Evolutionary conservation across 2,113 vertebrate genomes (phyloP).

Genomic region (Spermophilus dauricus): DNA sequence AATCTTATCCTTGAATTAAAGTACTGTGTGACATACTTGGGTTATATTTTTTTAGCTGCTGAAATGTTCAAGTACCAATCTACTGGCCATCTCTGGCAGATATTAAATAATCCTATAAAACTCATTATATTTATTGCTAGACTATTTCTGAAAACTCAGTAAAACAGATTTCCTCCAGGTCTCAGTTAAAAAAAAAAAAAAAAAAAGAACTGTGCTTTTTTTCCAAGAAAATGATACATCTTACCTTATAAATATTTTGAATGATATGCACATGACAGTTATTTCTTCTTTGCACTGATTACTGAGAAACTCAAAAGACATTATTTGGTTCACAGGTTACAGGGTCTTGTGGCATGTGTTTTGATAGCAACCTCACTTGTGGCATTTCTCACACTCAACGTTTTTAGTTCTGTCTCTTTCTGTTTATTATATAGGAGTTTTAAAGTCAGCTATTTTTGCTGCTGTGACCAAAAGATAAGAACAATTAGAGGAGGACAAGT

Average conservation of each 20-base stretch:
- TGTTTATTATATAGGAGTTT: background rate
- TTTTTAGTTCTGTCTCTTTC: conserved; percentile 42
- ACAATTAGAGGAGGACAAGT: too few species aligned
- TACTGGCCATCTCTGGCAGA: background rate
- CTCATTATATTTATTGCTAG: background rate
- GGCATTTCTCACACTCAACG: conserved; percentile 18
- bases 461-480: too few species aligned
- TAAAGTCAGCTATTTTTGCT: too few species aligned
- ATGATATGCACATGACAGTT: background rate
- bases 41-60: background rate
- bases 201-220: background rate
- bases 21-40: background rate
- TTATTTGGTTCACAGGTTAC: background rate
- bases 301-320: conserved; percentile 1
- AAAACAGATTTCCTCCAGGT: background rate
- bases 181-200: conserved; percentile 26
- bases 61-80: background rate
- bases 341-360: background rate
- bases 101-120: background rate
- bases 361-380: conserved; percentile 40
- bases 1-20: background rate
- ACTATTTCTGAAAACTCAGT: conserved; percentile 44
- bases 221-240: conserved; percentile 29
- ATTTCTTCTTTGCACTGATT: background rate
- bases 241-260: background rate